A percentile compares a stretch with the other conserved stretches of the same genome.
phyloP scores from a whole-genome alignment of 2,888 invertebrate genomes.

The Exephanes ischioxanthus region DNA sequence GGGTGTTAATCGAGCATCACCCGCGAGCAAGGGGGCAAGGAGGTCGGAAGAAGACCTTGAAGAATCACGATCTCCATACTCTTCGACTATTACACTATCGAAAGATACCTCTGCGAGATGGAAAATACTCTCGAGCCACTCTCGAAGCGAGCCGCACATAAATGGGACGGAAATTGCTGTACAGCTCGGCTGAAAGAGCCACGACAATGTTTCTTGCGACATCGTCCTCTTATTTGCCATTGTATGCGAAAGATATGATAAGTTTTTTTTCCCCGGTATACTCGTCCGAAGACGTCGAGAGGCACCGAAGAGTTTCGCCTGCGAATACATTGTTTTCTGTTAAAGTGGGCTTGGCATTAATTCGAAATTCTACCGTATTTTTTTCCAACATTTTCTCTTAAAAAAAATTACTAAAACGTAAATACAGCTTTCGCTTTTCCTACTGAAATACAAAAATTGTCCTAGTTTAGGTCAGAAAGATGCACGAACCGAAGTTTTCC shows the following conservation, averaged over 20 bases:
- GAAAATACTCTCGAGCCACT: slow-evolving; percentile 19
- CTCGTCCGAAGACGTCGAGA: slow-evolving; percentile 6
- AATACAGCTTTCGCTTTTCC: too few relatives aligned
- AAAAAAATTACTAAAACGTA: too few relatives aligned
- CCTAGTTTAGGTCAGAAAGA: background rate
- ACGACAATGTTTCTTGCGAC: slow-evolving; percentile 35
- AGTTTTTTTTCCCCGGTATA: slow-evolving; percentile 10
- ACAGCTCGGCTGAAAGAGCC: background rate
- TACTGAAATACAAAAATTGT: background rate
- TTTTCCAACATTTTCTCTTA: too few relatives aligned
- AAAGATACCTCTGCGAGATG: slow-evolving; percentile 13
- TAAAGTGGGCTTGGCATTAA: background rate
- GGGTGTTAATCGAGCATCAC: slow-evolving; percentile 40
- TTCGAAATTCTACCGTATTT: background rate
- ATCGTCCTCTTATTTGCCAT: slow-evolving; percentile 2
- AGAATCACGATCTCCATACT: background rate
- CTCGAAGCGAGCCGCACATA: slow-evolving; percentile 6
- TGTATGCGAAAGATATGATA: slow-evolving; percentile 38
- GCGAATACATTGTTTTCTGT: background rate
- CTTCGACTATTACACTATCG: slow-evolving; percentile 28
- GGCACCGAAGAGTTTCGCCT: background rate
- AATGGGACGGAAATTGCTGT: slow-evolving; percentile 38
- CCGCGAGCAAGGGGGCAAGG: background rate
- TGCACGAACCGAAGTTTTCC: background rate
- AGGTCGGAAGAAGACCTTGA: slow-evolving; percentile 18